A percentile compares a stretch with the other conserved stretches of the same genome.
Evolutionary conservation across 2,888 invertebrate genomes (phyloP).

Genomic region (Ptilodon capucinus): DNA sequence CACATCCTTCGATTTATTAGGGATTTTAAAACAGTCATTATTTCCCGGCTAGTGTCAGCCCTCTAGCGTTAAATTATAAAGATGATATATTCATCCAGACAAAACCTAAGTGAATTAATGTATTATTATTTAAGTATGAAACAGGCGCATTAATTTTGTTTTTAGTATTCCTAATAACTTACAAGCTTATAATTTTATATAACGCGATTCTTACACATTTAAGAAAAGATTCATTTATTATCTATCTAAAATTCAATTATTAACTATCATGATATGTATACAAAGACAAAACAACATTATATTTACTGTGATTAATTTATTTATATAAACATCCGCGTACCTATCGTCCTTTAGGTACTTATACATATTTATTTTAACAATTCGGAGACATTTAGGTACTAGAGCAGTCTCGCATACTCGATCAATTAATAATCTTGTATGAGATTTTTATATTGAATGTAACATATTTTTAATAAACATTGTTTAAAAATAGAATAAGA

Average conservation of each 20-base stretch:
- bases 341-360: slow-evolving; percentile 6
- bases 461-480: slow-evolving; percentile 8
- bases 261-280: slow-evolving; percentile 39
- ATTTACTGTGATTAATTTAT: slow-evolving; percentile 28
- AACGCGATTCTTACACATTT: no score
- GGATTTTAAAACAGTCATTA: no score
- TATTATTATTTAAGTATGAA: no score
- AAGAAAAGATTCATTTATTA: not conserved
- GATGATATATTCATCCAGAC: no score
- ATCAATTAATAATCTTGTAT: slow-evolving; percentile 18
- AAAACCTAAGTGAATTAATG: no score
- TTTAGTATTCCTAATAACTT: no score
- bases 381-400: slow-evolving; percentile 28
- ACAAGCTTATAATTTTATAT: no score
- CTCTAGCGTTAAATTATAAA: no score
- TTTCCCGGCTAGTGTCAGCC: no score
- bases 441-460: slow-evolving; percentile 15
- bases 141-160: no score
- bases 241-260: not conserved
- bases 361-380: slow-evolving; percentile 10
- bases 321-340: slow-evolving; percentile 29
- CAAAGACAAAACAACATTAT: slow-evolving; percentile 14
- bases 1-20: no score
- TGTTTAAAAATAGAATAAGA: slow-evolving; percentile 4
- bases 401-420: slow-evolving; percentile 30